Conservation (phyloP, 2,797 vertebrate species). For the Muscicapa striata region DNA sequence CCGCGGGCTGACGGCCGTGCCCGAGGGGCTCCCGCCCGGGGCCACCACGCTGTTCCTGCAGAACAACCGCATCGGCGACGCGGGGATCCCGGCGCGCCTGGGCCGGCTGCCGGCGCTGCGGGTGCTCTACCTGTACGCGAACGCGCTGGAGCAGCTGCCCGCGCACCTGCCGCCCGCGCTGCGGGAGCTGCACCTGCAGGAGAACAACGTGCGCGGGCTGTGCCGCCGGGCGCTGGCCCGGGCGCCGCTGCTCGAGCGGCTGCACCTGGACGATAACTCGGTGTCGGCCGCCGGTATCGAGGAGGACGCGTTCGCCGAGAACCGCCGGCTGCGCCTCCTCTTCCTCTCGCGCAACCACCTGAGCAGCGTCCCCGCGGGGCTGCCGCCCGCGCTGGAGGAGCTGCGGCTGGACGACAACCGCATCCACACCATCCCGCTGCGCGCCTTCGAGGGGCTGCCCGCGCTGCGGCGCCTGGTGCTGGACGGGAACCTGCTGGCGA, state of each 20-base stretch:
- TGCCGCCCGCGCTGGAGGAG: conserved; percentile 92
- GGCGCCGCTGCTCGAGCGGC: conserved; percentile 89
- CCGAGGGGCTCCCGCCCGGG: conserved; percentile 84
- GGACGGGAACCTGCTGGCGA: conserved; percentile 95
- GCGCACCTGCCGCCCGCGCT: conserved; percentile 87
- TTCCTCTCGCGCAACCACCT: conserved; percentile 95
- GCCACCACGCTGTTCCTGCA: conserved; percentile 95
- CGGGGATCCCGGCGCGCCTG: conserved; percentile 87
- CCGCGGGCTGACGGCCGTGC: conserved; percentile 89
- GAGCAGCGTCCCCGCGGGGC: conserved; percentile 92
- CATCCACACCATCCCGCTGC: conserved; percentile 90
- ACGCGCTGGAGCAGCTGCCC: conserved; percentile 91
- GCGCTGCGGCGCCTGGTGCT: conserved; percentile 89
- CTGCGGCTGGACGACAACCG: conserved; percentile 94
- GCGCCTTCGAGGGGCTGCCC: conserved; percentile 89
- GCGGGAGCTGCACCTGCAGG: conserved; percentile 93
- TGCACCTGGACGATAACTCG: conserved; percentile 95
- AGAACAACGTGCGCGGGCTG: conserved; percentile 92
- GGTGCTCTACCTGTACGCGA: conserved; percentile 96
- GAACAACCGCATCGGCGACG: conserved; percentile 94
- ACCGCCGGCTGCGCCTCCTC: conserved; percentile 84
- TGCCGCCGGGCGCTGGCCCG: conserved; percentile 86
- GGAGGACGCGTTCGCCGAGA: conserved; percentile 93
- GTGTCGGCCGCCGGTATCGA: conserved; percentile 96
- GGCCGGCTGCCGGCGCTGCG: conserved; percentile 79